Evolutionary conservation across 2,797 vertebrate species (phyloP), one percentile per base, ranked within the genome.

Genomic region (Xyrichtys novacula): DNA sequence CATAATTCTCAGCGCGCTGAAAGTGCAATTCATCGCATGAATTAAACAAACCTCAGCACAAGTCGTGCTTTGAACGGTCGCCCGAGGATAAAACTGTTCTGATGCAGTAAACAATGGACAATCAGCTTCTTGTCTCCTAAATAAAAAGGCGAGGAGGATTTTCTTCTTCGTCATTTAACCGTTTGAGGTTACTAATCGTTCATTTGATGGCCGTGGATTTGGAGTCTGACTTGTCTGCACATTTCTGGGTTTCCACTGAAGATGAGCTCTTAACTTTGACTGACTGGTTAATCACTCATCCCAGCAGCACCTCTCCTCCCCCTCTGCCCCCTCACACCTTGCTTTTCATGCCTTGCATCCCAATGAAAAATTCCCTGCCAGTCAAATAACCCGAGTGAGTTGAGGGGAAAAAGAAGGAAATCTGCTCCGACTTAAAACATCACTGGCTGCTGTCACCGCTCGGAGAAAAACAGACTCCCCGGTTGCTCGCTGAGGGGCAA

Each of bases 221-320:
- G 64, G 65, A 48, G 61, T 84, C 78, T 61, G 66, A 85, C 86
- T 86, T 78, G 85, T 85, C 74, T 47, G 17, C 69, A 73, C 79
- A 85, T 85, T 89, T 78, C 78, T 39, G 68, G 67, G 60, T 86
- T 89, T 84, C 84, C 71, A 83, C 80, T 53, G 74, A 48, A 86
- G 89, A 87, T 46, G 71, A 83, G 83, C 75, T 75, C 85, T 91
- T 88, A 70, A 85, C 85, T 83, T 88, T 86, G 91, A 94, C 86
- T 91, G 90, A 90, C 89, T 84, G 79, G 78, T 88, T 92, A 93
- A 94, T 94, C 92, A 89, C 88, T 76, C 57, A 79, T 74, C 64
- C 71, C 49, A 70, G 81, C 65, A 65, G 40, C 63, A 61, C 58
- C 49, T 65, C 32, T 42, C 55, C 16, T 11, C 38, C 56, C 2